Conservation (phyloP, 2,113 vertebrate genomes). For the Amphiprion ocellaris region DNA sequence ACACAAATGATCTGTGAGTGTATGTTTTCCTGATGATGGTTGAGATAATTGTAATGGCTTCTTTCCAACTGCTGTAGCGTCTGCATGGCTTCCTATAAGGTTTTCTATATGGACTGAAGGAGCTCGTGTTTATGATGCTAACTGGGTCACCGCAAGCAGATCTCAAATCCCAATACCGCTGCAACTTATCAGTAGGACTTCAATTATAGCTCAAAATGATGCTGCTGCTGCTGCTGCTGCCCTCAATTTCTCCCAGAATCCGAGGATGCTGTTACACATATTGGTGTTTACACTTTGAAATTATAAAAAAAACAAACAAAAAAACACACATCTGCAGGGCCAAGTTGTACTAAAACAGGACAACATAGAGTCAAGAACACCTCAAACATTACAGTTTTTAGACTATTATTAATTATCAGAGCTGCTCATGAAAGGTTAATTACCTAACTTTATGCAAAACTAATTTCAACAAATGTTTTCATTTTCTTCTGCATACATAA, state of each 20-base stretch:
- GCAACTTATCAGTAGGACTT: conserved; percentile 57
- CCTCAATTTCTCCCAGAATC: conserved; percentile 46
- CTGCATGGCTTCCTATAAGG: conserved; percentile 14
- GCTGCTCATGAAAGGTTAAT: conserved; percentile 1
- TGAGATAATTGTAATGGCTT: conserved; percentile 44
- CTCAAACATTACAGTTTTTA: conserved; percentile 3
- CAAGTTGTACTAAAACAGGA: conserved; percentile 9
- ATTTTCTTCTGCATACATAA: background rate
- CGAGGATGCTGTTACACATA: conserved; percentile 20
- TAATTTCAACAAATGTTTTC: background rate
- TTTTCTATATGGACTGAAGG: conserved; percentile 28
- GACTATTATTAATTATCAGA: conserved; percentile 1
- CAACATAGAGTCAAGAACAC: background rate
- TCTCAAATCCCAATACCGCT: conserved; percentile 52
- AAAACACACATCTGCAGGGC: background rate
- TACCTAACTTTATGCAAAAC: background rate
- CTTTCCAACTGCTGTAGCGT: conserved; percentile 15
- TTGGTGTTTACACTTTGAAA: conserved; percentile 42
- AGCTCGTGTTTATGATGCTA: conserved; percentile 56
- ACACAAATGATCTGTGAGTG: conserved; percentile 36
- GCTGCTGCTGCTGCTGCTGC: conserved; percentile 28
- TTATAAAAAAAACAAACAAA: conserved; percentile 1
- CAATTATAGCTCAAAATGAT: conserved; percentile 46
- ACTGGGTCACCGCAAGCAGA: conserved; percentile 70
- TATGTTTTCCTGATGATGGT: conserved; percentile 30